These are phyloP conservation scores for Drosophila saltans DNA, from an alignment of 1,140 invertebrate species.

Conservation along the genomic window DNA sequence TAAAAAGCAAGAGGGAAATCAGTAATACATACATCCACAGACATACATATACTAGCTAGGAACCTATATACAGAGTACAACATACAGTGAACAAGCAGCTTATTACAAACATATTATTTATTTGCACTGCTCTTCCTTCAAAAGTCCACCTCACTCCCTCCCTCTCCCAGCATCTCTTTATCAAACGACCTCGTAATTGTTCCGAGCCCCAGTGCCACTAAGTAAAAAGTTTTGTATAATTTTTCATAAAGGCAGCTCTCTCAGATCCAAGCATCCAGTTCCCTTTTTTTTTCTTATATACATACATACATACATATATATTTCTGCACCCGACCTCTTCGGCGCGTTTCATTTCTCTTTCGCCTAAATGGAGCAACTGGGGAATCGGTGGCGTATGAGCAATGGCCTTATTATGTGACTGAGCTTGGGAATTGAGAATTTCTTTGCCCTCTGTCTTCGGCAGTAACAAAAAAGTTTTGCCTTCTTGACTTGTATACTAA, in stretches of 20 bases:
- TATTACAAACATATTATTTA: constrained; percentile 67
- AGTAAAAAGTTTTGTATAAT: constrained; percentile 80
- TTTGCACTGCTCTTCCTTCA: constrained; percentile 35
- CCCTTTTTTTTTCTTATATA: not conserved
- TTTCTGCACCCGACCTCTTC: too few relatives aligned
- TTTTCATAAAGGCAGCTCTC: constrained; percentile 63
- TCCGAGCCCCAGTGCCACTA: constrained; percentile 55
- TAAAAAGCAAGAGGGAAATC: constrained; percentile 39
- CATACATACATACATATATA: not conserved
- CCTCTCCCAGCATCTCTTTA: not conserved
- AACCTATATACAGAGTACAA: not conserved
- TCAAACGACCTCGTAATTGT: constrained; percentile 65
- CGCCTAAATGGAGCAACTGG: constrained; percentile 53
- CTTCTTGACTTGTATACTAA: not conserved
- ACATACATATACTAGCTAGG: not conserved
- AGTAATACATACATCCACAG: constrained; percentile 23
- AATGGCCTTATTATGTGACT: constrained; percentile 62
- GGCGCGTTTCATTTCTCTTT: too few relatives aligned
- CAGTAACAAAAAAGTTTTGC: constrained; percentile 4
- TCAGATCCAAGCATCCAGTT: not conserved
- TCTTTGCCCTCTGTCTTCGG: not conserved
- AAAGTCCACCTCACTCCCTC: not conserved
- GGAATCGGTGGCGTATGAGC: constrained; percentile 70
- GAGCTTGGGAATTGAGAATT: constrained; percentile 21
- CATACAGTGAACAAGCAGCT: constrained; percentile 18